Conservation (phyloP, 2,113 vertebrate genomes). For the Eleginops maclovinus region DNA sequence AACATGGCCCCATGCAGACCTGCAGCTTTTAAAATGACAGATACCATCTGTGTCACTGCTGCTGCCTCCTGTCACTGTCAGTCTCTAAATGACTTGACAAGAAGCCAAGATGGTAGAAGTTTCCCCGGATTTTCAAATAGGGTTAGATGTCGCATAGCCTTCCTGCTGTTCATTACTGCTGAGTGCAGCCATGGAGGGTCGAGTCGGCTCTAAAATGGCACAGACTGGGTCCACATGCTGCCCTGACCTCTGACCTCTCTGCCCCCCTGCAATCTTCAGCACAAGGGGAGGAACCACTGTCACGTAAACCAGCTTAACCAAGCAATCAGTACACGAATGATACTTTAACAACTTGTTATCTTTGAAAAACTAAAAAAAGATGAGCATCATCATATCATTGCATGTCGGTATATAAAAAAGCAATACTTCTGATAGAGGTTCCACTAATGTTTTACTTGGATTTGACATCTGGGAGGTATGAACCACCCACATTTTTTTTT, state of each 20-base stretch:
- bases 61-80: constrained; percentile 45
- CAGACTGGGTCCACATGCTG: constrained; percentile 32
- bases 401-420: background rate
- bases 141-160: background rate
- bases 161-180: constrained; percentile 25
- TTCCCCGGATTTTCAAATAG: constrained; percentile 12
- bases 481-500: constrained; percentile 20
- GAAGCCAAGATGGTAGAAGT: background rate
- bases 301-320: constrained; percentile 19
- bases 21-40: constrained; percentile 22
- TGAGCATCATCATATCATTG: background rate
- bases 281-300: constrained; percentile 18
- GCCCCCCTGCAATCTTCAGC: background rate
- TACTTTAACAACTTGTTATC: background rate
- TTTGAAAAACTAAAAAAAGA: background rate
- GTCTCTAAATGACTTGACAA: constrained; percentile 18
- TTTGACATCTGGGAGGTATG: constrained; percentile 33
- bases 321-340: background rate
- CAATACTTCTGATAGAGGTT: background rate
- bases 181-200: constrained; percentile 7
- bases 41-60: constrained; percentile 41
- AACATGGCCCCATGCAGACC: constrained; percentile 16
- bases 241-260: constrained; percentile 42
- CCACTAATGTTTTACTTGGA: background rate
- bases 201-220: constrained; percentile 15